Conservation (phyloP, 2,888 invertebrate genomes). For the Diploptera punctata region DNA sequence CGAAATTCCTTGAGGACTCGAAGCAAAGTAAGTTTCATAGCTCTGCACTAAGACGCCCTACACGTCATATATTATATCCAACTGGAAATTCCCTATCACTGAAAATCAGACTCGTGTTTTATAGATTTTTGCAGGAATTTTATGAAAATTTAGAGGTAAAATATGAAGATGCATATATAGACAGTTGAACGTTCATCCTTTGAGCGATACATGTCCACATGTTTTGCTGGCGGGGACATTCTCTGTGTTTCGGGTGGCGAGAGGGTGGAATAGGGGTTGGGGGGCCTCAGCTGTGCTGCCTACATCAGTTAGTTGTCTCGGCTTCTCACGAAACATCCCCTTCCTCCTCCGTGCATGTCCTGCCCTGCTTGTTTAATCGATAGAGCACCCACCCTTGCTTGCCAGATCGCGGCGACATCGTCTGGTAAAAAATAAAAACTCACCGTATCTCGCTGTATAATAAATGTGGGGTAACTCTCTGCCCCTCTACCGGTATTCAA, state of each 20-base stretch:
- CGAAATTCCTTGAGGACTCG: no score
- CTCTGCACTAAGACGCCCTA: no score
- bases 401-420: slow-evolving; percentile 27
- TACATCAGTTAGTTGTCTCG: slow-evolving; percentile 40
- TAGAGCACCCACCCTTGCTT: slow-evolving; percentile 35
- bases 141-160: no score
- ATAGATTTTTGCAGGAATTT: no score
- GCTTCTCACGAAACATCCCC: slow-evolving; percentile 38
- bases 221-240: slow-evolving; percentile 18
- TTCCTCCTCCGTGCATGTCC: slow-evolving; percentile 36
- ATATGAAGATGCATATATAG: no score
- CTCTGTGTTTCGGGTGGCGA: not conserved
- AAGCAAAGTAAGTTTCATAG: no score
- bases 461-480: slow-evolving; percentile 15
- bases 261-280: not conserved
- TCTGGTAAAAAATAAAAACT: slow-evolving; percentile 31
- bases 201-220: no score
- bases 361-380: slow-evolving; percentile 40
- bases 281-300: slow-evolving; percentile 36
- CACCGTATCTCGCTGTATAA: slow-evolving; percentile 18
- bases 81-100: no score
- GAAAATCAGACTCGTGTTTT: no score
- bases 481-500: not conserved
- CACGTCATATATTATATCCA: no score
- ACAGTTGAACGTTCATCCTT: no score